Percentiles rank a stretch among this genome's conserved stretches.
Conservation (phyloP, 2,113 vertebrate genomes). For the Nibea albiflora region DNA sequence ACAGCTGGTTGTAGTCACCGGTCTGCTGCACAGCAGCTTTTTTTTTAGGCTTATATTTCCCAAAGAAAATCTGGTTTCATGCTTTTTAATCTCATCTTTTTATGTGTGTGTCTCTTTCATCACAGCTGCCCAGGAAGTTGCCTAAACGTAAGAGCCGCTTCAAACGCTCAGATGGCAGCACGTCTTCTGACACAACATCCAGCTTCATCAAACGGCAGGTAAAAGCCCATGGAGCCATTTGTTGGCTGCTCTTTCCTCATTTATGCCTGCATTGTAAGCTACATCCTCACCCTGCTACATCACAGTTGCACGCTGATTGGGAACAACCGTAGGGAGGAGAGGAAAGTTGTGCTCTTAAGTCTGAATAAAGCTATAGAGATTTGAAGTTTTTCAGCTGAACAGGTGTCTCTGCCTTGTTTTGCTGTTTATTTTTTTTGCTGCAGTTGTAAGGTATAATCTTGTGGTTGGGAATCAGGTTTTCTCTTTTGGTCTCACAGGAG, state of each 20-base stretch:
- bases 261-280: not conserved
- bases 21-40: conserved; percentile 16
- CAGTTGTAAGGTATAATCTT: not conserved
- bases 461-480: not conserved
- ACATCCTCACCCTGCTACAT: not conserved
- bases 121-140: conserved; percentile 86
- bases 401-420: conserved; percentile 4
- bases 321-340: conserved; percentile 7
- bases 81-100: not conserved
- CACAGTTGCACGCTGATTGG: conserved; percentile 2
- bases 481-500: not conserved
- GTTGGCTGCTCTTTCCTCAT: not conserved
- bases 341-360: conserved; percentile 23
- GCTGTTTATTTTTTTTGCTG: not conserved
- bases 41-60: not conserved
- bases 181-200: conserved; percentile 88
- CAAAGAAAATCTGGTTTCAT: not conserved
- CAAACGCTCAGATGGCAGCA: conserved; percentile 90
- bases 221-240: not conserved
- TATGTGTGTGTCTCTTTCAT: conserved; percentile 24
- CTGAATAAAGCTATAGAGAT: not conserved
- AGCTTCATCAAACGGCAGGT: conserved; percentile 89
- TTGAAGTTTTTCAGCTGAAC: conserved; percentile 1
- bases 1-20: not conserved
- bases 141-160: conserved; percentile 88